Base-by-base conservation (phyloP, 64 coral and sea anemone species). In the Montipora foliosa region DNA sequence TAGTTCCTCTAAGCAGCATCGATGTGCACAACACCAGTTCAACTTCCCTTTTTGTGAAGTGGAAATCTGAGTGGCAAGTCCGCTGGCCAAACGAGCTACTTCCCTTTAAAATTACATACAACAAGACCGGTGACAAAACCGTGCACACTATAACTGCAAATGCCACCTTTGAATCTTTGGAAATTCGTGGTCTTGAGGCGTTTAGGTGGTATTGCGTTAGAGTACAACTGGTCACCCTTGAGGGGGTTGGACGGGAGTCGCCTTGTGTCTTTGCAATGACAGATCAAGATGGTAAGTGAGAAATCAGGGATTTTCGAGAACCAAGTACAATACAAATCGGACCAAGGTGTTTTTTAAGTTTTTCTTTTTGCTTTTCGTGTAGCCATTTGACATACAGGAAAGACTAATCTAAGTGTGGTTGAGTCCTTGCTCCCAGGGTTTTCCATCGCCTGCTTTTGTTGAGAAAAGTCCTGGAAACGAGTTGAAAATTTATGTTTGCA, bases 151-250 rank as follows among this genome's bases (percentile, higher is more conserved):
- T 81, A 57, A 81, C 51, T 9, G 79, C 51, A 7, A 81, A 81
- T 81, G n/a, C 79, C n/a, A 24, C 53, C 8, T 9, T 48, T 4
- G 45, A 92, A 15, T 92, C 81, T 76, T 68, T 83, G 45, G 51
- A 84, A 10, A 21, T 92, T 24, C 59, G 16, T 50, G 90, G 72
- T 14, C 70, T 92, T 24, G n/a, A 17, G 15, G 46, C 64, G 53
- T 86, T 57, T n/a, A 75, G 50, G 49, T 4, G 50, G 51, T 92
- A 92, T 68, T 92, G 90, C 46, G 78, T 92, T 16, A 78, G 47
- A 67, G n/a, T 92, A 14, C 62, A 48, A 44, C 49, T 74, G 47
- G 22, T 74, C 4, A 61, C 90, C 21, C 71, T 45, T 66, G n/a
- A 49, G 8, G 77, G 80, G 29, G 19, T 76, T 50, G 74, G 79